phyloP scores from a whole-genome alignment of 2,797 vertebrate genomes.

The Thunnus albacares region DNA sequence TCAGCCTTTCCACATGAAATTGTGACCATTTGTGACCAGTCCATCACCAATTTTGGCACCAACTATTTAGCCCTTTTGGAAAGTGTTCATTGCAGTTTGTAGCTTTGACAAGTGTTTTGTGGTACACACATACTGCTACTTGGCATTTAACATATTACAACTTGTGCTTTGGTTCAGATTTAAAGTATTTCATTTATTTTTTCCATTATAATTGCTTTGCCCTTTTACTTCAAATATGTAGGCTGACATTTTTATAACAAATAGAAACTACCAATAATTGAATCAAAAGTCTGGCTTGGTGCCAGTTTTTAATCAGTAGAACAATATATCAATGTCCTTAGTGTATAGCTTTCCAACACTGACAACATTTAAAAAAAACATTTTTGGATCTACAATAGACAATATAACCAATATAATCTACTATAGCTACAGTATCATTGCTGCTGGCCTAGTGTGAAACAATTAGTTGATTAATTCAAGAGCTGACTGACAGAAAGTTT shows the following conservation, averaged over 20 bases:
- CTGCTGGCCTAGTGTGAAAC: too few relatives aligned
- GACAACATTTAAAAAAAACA: too few relatives aligned
- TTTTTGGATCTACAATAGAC: too few relatives aligned
- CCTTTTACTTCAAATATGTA: not conserved
- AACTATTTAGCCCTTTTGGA: constrained; percentile 5
- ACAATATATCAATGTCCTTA: not conserved
- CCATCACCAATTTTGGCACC: not conserved
- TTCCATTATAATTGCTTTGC: not conserved
- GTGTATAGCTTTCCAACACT: not conserved
- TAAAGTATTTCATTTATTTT: not conserved
- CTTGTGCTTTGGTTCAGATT: not conserved
- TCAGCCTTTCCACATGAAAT: not conserved
- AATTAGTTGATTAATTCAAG: too few relatives aligned
- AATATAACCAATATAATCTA: too few relatives aligned
- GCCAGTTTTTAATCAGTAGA: not conserved
- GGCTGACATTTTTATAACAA: not conserved
- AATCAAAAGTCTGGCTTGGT: not conserved
- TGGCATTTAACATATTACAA: constrained; percentile 1
- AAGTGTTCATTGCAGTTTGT: constrained; percentile 8
- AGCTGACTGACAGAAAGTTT: too few relatives aligned
- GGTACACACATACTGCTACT: not conserved
- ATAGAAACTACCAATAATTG: not conserved
- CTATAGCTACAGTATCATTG: too few relatives aligned
- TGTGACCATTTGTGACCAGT: constrained; percentile 6
- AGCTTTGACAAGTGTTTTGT: not conserved